phyloP scores from a whole-genome alignment of 1,140 invertebrate species.

The Lepidurus arcticus region DNA sequence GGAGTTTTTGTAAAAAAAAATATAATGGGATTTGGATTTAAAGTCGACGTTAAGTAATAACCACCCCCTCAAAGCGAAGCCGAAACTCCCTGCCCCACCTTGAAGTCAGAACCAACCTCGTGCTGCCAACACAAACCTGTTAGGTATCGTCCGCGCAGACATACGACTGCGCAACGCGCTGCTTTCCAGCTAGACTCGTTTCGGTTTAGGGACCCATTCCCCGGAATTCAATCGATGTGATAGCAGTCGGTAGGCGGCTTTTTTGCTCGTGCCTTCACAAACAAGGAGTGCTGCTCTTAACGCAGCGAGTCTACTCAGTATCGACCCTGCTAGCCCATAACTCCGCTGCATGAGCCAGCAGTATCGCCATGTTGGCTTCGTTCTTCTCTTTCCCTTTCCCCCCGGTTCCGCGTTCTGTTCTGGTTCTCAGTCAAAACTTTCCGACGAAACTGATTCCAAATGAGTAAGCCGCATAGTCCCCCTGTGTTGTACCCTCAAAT shows the following conservation, averaged over 20 bases:
- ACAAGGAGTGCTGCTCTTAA: background rate
- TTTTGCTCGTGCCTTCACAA: background rate
- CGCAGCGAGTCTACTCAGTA: background rate
- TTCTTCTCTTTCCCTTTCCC: background rate
- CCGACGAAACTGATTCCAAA: background rate
- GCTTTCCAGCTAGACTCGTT: background rate
- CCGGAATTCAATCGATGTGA: background rate
- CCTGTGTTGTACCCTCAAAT: conserved; percentile 13
- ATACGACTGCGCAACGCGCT: background rate
- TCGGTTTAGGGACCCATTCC: background rate
- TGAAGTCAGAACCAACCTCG: conserved; percentile 8
- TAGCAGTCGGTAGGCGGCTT: background rate
- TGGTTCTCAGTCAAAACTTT: background rate
- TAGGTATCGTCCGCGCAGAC: background rate
- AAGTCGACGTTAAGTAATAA: background rate
- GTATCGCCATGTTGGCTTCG: conserved; percentile 17
- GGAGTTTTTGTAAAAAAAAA: too few species aligned
- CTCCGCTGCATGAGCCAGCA: background rate
- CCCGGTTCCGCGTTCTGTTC: background rate
- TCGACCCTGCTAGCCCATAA: background rate
- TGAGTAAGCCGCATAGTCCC: background rate
- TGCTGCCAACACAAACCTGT: conserved; percentile 18
- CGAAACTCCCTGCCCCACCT: conserved; percentile 2
- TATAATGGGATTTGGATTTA: background rate
- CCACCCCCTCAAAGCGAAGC: background rate